Base-by-base conservation (phyloP, 2,797 vertebrate species). In the Hapalemur alaotrensis region DNA sequence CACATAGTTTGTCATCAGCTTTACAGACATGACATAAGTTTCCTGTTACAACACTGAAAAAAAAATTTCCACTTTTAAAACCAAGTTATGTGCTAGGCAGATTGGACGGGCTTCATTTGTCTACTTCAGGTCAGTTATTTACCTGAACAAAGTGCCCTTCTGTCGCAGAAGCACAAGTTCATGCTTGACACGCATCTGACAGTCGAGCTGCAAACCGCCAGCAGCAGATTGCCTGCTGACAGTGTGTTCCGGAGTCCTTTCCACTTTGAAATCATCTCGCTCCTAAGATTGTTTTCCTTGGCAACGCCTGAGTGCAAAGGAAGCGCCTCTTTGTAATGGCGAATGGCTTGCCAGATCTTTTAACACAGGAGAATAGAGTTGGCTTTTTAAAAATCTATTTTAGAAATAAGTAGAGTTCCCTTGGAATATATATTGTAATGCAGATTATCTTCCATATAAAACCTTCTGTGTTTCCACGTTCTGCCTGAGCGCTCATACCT, bases 201-300 rank as follows among this genome's bases (percentile, higher is more conserved):
- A 35, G 57, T 95, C 73, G 72, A 38, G 59, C 96, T 89, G 46
- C 54, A 38, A 89, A 93, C 91, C n/a, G 43, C 95, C 95, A 80
- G 95, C 92, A 97, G 90, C 96, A 96, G 97, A 96, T 95, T 87
- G 59, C 92, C 95, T 90, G 4, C n/a, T 97, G 98, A 98, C 98
- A 90, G 61, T 46, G 23, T 80, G 78, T 97, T 97, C 98, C 65
- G 30, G 95, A 95, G 91, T 79, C 54, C 81, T 94, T 97, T 96
- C 92, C 97, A 50, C 97, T 96, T 94, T 97, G 97, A 97, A 96
- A 97, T 65, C 57, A 28, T 30, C 17, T 92, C 87, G 79, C 82
- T 80, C 28, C 91, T 73, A 18, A 95, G 63, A 92, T 91, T 97
- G 87, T 96, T 97, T 97, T 95, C 87, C 88, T 95, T 59, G 63